Evolutionary conservation across 2,113 vertebrate genomes (phyloP), one percentile per base, ranked within the genome.

Genomic region (Lamprologus tigripictilis): DNA sequence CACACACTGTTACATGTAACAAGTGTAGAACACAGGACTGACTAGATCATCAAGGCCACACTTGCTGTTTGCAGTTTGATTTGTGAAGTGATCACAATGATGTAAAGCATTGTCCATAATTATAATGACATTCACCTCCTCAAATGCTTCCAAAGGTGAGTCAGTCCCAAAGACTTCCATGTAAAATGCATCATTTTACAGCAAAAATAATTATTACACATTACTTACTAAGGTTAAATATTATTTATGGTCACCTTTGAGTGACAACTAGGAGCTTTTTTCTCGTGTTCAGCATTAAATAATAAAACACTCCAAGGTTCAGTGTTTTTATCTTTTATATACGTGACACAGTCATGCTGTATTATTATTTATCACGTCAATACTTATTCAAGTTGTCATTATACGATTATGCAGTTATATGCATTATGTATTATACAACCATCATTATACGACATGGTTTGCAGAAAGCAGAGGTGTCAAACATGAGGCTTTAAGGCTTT

Each of bases 331-430:
- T 68, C 7, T 68, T 68, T 68, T 40, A 68, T 4, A 40, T 23
- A 9, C 0, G 1, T 35, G 61, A 66, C 6, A n/a, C 31, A 0
- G 11, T 37, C 61, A 68, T 3, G 33, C 61, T 66, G 33, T 37
- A 37, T 66, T 66, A 12, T 63, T 35, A 35, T 68, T 21, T 21
- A 68, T 66, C 33, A 13, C 3, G 1, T 37, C 61, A 37, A 21
- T 21, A 37, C 10, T 35, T 35, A 11, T 35, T 35, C 4, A 37
- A 4, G 33, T 37, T 66, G 17, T 66, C 61, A 21, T 66, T 35
- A 66, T 66, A n/a, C 58, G 1, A 63, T 35, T 63, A 63, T 35
- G 31, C 28, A 35, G 1, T 35, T 63, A 63, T 33, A 35, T 63
- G 58, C 17, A 7, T 63, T 33, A 63, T 63, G 58, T 31, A 33